A percentile compares a stretch with the other conserved stretches of the same genome.
These are phyloP conservation scores for Empidonax traillii DNA, from an alignment of 2,113 vertebrate genomes.

Conservation along the genomic window DNA sequence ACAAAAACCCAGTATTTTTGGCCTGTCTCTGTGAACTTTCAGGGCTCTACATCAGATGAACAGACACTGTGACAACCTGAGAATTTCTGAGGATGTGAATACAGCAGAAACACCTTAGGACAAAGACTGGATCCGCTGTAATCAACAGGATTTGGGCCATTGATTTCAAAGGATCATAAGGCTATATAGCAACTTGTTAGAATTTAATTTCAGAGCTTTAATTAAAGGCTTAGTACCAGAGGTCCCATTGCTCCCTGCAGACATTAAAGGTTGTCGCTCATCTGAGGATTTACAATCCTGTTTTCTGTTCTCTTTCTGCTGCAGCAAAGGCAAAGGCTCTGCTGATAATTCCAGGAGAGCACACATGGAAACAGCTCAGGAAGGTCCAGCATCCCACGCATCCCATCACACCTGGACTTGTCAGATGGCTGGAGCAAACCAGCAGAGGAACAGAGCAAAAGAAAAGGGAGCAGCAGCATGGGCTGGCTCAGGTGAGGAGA, in stretches of 20 bases:
- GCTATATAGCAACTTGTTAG: neutral
- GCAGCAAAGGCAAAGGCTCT: neutral
- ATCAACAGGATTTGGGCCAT: neutral
- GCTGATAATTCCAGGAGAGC: neutral
- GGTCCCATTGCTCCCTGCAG: neutral
- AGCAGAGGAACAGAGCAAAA: fast-evolving
- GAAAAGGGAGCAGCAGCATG: neutral
- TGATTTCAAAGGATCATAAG: neutral
- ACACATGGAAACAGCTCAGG: fast-evolving
- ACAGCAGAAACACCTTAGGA: neutral
- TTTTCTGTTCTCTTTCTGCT: neutral
- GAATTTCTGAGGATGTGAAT: neutral
- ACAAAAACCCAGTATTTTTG: neutral
- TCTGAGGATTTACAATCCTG: neutral
- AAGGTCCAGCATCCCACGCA: neutral
- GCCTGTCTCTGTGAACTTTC: neutral
- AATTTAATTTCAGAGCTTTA: constrained; percentile 19
- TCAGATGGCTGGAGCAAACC: neutral
- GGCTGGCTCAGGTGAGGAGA: neutral
- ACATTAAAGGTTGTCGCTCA: fast-evolving
- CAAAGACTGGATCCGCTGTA: neutral
- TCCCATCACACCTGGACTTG: neutral
- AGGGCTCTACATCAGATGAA: neutral
- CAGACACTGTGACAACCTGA: neutral
- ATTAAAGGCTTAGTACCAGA: neutral